phyloP scores from a whole-genome alignment of 2,888 invertebrate species.

The Harpagoxenus sublaevis region DNA sequence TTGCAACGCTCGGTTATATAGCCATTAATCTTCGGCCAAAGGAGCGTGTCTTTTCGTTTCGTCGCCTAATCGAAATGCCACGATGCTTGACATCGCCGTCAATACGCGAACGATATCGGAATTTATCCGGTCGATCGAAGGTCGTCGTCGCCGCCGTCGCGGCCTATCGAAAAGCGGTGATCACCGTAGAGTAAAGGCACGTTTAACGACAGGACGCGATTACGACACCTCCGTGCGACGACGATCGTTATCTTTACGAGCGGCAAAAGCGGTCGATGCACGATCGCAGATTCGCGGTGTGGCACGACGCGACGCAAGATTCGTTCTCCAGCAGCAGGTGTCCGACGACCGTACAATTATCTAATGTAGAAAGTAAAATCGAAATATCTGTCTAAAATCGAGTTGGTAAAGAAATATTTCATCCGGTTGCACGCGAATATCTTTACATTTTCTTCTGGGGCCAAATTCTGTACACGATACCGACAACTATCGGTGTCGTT shows the following conservation, averaged over 20 bases:
- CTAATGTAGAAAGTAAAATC: not conserved
- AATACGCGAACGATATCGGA: slow-evolving; percentile 43
- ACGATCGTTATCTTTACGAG: slow-evolving; percentile 71
- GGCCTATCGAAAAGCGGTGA: slow-evolving; percentile 62
- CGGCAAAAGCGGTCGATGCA: slow-evolving; percentile 40
- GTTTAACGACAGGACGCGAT: slow-evolving; percentile 63
- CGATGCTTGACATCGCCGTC: slow-evolving; percentile 19
- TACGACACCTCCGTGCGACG: slow-evolving; percentile 67
- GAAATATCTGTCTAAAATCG: not conserved
- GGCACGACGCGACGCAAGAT: slow-evolving; percentile 13
- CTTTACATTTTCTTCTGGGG: not conserved
- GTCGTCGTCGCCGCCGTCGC: slow-evolving; percentile 22
- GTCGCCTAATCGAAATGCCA: slow-evolving; percentile 49
- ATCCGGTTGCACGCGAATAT: not conserved
- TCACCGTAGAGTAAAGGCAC: slow-evolving; percentile 43
- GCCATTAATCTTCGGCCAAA: slow-evolving; percentile 35
- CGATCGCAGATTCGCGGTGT: slow-evolving; percentile 46
- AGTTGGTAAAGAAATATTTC: not conserved
- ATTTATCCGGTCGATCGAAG: slow-evolving; percentile 63
- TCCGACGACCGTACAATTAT: not conserved
- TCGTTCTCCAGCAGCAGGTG: slow-evolving; percentile 56
- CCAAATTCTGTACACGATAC: too few relatives aligned
- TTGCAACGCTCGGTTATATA: slow-evolving; percentile 31
- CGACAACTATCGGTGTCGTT: too few relatives aligned
- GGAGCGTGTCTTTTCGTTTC: slow-evolving; percentile 21